These are phyloP conservation scores for Mesoligia furuncula DNA, from an alignment of 2,888 invertebrate species.

Conservation along the genomic window DNA sequence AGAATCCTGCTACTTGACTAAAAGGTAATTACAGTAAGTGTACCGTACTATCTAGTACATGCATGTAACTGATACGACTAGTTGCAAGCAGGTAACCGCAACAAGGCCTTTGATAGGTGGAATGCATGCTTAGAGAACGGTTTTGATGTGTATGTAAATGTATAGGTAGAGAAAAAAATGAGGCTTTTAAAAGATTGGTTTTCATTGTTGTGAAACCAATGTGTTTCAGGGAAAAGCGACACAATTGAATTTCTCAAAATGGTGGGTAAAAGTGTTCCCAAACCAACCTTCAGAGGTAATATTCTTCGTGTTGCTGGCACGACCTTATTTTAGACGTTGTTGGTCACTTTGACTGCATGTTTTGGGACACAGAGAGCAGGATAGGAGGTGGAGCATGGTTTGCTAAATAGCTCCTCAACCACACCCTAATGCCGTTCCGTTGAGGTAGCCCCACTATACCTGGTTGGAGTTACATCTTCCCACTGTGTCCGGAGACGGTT, in stretches of 20 bases:
- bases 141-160: background rate
- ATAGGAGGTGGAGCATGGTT: background rate
- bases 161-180: background rate
- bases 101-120: slow-evolving; percentile 17
- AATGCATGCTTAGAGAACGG: slow-evolving; percentile 9
- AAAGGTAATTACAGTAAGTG: slow-evolving; percentile 26
- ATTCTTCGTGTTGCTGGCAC: background rate
- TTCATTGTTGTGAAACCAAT: background rate
- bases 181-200: background rate
- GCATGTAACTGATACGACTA: slow-evolving; percentile 31
- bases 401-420: background rate
- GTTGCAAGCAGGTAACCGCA: slow-evolving; percentile 45
- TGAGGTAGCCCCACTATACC: background rate
- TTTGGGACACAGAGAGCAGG: background rate
- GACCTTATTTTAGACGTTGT: background rate
- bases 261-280: background rate
- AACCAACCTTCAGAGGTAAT: background rate
- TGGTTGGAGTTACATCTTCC: background rate
- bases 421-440: background rate
- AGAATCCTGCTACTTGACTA: slow-evolving; percentile 1
- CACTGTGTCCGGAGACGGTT: background rate
- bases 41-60: slow-evolving; percentile 40
- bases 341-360: background rate
- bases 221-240: background rate
- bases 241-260: background rate